Percentiles rank a stretch among this genome's conserved stretches.
Evolutionary conservation across 2,113 vertebrate genomes (phyloP).

Genomic region (Catharus bicknelli): DNA sequence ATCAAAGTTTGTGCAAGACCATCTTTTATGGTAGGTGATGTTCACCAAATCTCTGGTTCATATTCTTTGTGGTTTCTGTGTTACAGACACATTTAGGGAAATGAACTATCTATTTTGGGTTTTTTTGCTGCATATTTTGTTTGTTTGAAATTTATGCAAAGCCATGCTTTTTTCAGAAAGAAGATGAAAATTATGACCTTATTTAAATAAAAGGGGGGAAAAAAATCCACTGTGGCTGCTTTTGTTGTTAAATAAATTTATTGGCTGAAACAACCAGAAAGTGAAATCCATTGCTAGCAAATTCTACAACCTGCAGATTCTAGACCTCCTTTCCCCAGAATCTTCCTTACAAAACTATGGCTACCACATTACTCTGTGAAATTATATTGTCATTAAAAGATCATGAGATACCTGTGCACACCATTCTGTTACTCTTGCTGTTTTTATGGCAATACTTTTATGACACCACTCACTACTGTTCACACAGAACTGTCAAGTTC

Average conservation of each 20-base stretch:
- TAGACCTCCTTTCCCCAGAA: neutral
- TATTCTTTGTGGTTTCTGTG: neutral
- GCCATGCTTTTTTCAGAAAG: neutral
- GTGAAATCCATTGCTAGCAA: constrained; percentile 12
- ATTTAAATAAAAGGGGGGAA: neutral
- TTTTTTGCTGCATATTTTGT: neutral
- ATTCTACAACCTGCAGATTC: neutral
- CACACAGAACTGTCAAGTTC: neutral
- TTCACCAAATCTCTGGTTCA: neutral
- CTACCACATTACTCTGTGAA: neutral
- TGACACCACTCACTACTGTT: neutral
- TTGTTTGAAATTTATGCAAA: neutral
- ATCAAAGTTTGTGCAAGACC: neutral
- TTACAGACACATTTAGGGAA: neutral
- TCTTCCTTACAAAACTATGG: neutral
- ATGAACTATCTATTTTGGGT: neutral
- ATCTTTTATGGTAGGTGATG: neutral
- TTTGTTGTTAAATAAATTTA: constrained; percentile 25
- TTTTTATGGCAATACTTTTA: neutral
- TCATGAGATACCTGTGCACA: neutral
- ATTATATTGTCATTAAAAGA: neutral
- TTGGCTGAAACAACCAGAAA: constrained; percentile 36
- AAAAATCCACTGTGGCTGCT: neutral
- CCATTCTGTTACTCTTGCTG: neutral
- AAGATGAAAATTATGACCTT: neutral